Evolutionary conservation across 2,888 invertebrate species (phyloP), one percentile per base, ranked within the genome.

Genomic region (Gerris lacustris): DNA sequence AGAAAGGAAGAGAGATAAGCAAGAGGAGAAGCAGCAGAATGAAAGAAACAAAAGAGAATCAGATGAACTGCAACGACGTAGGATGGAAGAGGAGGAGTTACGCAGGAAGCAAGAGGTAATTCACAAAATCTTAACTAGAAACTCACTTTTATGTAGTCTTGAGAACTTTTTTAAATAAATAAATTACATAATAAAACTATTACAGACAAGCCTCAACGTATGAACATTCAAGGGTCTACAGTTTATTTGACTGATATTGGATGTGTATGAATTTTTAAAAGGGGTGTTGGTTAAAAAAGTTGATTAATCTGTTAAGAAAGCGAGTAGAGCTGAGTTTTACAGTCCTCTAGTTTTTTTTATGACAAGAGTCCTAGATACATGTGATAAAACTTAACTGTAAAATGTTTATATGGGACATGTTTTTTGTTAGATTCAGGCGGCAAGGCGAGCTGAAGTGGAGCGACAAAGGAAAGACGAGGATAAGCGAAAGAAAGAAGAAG

Each of bases 1-100:
- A n/a, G 84, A 84, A 73, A 82, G 82, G 67, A 82, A 82, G 74
- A 79, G 79, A 6, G 81, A 81, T 68, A 83, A 84, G 72, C 85
- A 85, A 73, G 84, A 84, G 71, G 80, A 80, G 63, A 83, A 81
- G 75, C 84, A 82, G 73, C 83, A 83, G 72, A 84, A 84, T 72
- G 84, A 85, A 71, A 81, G 81, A 76, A 80, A 82, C 68, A 81
- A 81, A 69, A 83, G 80, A 79, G 83, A 80, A 75, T 83, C 77
- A 66, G 80, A 80, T 70, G 78, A 78, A 15, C 78, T 80, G 69
- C 76, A 75, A 55, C 69, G 75, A 73, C 70, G 73, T 66, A 68
- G 73, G 9, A 67, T 70, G 17, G 73, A 76, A 70, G 76, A 76
- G 63, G 76, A 76, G 70, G 75, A 75, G 66, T 72, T 75, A 11